Conservation (phyloP, 2,113 vertebrate species). For the Tyto alba region DNA sequence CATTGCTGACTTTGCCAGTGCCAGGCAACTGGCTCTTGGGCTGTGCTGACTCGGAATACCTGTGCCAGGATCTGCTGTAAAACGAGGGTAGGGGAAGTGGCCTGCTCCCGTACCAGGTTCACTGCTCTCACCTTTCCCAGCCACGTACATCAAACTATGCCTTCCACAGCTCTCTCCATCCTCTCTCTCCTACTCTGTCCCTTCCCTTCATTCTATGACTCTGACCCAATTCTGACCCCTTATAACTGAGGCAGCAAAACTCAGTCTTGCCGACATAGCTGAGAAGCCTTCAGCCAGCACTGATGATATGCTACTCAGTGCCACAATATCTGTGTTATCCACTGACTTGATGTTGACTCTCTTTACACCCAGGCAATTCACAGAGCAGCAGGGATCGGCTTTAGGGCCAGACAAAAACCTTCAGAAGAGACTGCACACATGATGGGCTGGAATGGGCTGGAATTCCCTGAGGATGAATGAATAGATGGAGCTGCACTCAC, state of each 20-base stretch:
- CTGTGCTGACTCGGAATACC: not conserved
- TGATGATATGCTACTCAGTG: rapidly evolving
- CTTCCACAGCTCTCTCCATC: not conserved
- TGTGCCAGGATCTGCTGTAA: not conserved
- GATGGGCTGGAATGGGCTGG: not conserved
- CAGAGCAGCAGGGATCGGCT: not conserved
- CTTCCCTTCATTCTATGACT: not conserved
- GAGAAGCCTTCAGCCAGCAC: not conserved
- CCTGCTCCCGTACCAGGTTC: not conserved
- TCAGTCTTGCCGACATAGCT: not conserved
- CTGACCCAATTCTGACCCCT: not conserved
- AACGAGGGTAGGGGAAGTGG: not conserved
- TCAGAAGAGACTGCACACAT: not conserved
- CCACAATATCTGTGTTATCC: not conserved
- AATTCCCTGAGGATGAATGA: not conserved
- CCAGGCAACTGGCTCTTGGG: no score
- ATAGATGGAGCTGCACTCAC: not conserved
- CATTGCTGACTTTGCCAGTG: not conserved
- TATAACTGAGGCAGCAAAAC: not conserved
- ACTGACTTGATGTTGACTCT: not conserved
- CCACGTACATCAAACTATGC: not conserved
- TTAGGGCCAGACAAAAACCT: not conserved
- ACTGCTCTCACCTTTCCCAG: not conserved
- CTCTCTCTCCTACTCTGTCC: not conserved
- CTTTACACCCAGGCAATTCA: not conserved